Percentiles rank a stretch among this genome's conserved stretches.
phyloP scores from a whole-genome alignment of 2,888 invertebrate genomes.

The Ephialtes manifestator region DNA sequence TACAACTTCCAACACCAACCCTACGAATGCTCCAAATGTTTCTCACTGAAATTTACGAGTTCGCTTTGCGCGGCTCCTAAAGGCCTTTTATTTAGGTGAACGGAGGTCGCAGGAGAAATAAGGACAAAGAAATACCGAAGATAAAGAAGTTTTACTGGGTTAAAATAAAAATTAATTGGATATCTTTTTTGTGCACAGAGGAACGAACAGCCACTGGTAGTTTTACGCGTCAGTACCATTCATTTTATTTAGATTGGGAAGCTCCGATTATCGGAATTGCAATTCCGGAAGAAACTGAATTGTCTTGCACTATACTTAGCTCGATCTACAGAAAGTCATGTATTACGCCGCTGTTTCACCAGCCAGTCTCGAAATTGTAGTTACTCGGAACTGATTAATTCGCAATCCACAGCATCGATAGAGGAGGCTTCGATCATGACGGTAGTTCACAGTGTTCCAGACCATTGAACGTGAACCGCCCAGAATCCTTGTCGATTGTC shows the following conservation, averaged over 20 bases:
- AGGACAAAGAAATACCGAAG: background rate
- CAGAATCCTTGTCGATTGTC: constrained; percentile 56
- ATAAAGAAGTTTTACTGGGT: background rate
- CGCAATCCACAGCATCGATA: constrained; percentile 57
- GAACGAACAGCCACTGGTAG: too few species aligned
- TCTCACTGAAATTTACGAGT: constrained; percentile 3
- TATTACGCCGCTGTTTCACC: background rate
- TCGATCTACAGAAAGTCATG: background rate
- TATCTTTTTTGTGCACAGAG: background rate
- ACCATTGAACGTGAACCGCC: constrained; percentile 58
- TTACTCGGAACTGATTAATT: constrained; percentile 63
- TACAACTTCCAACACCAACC: background rate
- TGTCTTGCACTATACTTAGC: background rate
- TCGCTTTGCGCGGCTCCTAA: background rate
- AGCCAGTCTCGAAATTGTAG: constrained; percentile 24
- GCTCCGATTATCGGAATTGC: background rate
- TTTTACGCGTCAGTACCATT: background rate
- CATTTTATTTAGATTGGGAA: background rate
- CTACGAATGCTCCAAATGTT: constrained; percentile 20
- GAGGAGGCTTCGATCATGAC: constrained; percentile 47
- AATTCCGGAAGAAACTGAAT: background rate
- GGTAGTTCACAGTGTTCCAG: constrained; percentile 48
- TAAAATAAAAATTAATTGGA: background rate
- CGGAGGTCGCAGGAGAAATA: background rate
- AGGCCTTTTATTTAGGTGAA: background rate